Evolutionary conservation across 1,140 invertebrate species (phyloP), one percentile per base, ranked within the genome.

Genomic region (Trichogramma pretiosum): DNA sequence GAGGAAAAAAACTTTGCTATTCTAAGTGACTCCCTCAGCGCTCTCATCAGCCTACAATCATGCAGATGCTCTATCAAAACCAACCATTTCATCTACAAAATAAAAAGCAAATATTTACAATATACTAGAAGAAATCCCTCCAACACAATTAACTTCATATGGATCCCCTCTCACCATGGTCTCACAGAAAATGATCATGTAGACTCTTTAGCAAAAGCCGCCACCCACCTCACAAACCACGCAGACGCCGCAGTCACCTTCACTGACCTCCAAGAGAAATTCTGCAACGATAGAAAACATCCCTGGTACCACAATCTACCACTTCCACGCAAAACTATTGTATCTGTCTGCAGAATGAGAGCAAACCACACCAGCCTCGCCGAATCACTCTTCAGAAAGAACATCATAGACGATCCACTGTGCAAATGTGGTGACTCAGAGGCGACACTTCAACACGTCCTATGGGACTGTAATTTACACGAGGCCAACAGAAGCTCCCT

Each of bases 401-500:
- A 50, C 19, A 46, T 54, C 13, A 14, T 43, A 4, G 7, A 42
- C 3, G 18, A 26, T 35, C 3, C 18, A 18, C 22, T 36, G 0
- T 54, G 52, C 46, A 22, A 23, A 24, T 54, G 52, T 22, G 47
- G 43, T 11, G 26, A 37, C 17, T 18, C 9, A 3, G 11, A 2
- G 7, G 39, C 49, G 19, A 22, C 28, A 16, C 21, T 45, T 19
- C 39, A 53, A 14, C 51, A 53, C 30, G n/a, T 53, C 1, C 34
- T 53, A 16, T 48, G 46, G 41, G 23, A 48, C 2, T 53, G 51
- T 36, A 45, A 35, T 17, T 30, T 42, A 14, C 23, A 52, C 24
- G 10, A 24, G 11, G n/a, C 5, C 5, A 3, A 5, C 18, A 37
- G 35, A 37, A 37, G 5, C 5, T 21, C 3, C 5, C 17, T 37